Evolutionary conservation across 2,113 vertebrate genomes (phyloP), one percentile per base, ranked within the genome.

Genomic region (Maccullochella peelii): DNA sequence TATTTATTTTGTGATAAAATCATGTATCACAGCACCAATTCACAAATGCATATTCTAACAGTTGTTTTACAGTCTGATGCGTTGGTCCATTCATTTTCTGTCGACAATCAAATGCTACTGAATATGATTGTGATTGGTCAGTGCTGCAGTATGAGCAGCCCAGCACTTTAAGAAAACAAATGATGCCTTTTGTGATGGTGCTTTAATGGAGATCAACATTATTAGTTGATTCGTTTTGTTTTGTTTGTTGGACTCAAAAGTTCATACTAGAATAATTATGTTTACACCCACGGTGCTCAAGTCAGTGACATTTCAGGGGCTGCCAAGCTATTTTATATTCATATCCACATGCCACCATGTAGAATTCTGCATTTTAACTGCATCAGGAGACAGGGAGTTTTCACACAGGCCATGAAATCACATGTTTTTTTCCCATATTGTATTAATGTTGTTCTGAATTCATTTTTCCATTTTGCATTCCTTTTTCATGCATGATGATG

Each of bases 1-100:
- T 95, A 95, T 95, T 95, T 95, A 95, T 95, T 95, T 89, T 83
- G 68, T 85, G 77, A 89, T 50, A 54, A 77, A 86, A 74, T 90
- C 21, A 58, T 73, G 76, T 58, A 70, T 73, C 36, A 49, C 30
- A 5, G 20, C 79, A 86, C 76, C 50, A 79, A 54, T 78, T 91
- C 66, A 59, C 79, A 49, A 77, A 72, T 80, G 61, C 65, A 80
- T 83, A 82, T 77, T 77, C 40, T 54, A 47, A 74, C 5, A 66
- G 33, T 55, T 76, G 54, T 83, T 79, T 69, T 52, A 73, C 61
- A 83, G 50, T 77, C 67, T 78, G 59, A 84, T 73, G 63, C 85
- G 72, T 76, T 67, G 65, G 70, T 84, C 44, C 72, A 77, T 79
- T 85, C 7, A 71, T 78, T 79, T 57, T 80, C 72, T 87, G 63